Percentiles rank a stretch among this genome's conserved stretches.
Evolutionary conservation across 2,113 vertebrate species (phyloP).

Genomic region (Orycteropus afer): DNA sequence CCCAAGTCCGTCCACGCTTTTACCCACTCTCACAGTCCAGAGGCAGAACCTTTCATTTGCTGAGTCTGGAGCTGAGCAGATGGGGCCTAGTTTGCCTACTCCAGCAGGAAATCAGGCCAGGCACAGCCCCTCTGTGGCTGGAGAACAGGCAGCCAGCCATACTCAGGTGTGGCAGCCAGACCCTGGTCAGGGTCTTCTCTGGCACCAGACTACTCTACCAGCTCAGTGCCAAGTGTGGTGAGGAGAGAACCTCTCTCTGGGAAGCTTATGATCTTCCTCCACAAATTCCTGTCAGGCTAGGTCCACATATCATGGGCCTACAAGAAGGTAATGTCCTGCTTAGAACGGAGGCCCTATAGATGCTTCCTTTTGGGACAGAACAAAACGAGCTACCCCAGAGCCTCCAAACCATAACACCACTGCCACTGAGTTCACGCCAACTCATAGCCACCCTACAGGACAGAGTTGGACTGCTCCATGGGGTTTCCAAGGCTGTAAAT

Average conservation of each 20-base stretch:
- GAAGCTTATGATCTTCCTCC: neutral
- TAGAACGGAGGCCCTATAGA: neutral
- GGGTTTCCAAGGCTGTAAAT: no score
- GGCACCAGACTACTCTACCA: neutral
- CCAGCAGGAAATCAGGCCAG: conserved; percentile 36
- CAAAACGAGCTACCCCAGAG: neutral
- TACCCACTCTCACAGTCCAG: neutral
- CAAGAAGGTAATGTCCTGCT: neutral
- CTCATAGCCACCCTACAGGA: no score
- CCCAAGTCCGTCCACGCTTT: neutral
- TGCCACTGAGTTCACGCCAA: no score
- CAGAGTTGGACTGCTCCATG: no score
- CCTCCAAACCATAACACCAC: no score
- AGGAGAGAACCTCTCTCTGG: neutral
- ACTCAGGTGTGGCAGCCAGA: neutral
- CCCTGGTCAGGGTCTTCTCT: neutral
- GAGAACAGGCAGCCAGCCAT: neutral
- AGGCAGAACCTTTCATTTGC: conserved; percentile 48
- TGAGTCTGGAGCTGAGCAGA: conserved; percentile 53
- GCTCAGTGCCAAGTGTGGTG: neutral
- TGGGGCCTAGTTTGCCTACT: conserved; percentile 39
- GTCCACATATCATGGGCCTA: neutral
- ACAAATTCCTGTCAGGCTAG: neutral
- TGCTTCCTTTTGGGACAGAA: neutral
- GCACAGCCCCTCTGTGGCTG: neutral